Conservation (phyloP, 2,113 vertebrate species). For the Myotis lucifugus region DNA sequence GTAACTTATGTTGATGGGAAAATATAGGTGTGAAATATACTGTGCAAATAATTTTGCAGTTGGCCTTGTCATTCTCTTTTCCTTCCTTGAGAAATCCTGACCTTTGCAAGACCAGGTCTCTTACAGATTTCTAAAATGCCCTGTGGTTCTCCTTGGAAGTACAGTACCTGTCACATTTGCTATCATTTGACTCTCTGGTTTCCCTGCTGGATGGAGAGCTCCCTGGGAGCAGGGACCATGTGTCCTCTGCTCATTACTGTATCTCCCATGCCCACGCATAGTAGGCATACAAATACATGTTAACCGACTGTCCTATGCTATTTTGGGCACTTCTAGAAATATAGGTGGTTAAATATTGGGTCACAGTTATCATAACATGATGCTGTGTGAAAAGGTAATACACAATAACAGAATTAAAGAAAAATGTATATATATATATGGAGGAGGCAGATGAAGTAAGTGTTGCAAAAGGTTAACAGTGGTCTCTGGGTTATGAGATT, state of each 20-base stretch:
- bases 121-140: not conserved
- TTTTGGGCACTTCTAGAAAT: conserved; percentile 29
- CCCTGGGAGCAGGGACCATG: not conserved
- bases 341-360: not conserved
- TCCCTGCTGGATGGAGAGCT: not conserved
- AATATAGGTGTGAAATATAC: not conserved
- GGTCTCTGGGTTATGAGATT: not conserved
- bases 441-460: not conserved
- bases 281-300: not conserved
- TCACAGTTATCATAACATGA: not conserved
- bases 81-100: not conserved
- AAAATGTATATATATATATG: not conserved
- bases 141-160: not conserved
- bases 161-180: not conserved
- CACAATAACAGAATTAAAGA: not conserved
- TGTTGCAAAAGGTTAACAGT: not conserved
- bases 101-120: not conserved
- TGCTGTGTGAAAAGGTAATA: not conserved
- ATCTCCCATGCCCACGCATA: not conserved
- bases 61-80: not conserved
- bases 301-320: not conserved
- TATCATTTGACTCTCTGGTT: not conserved
- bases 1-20: not conserved
- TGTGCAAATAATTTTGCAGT: not conserved
- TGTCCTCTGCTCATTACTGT: not conserved